phyloP scores from a whole-genome alignment of 2,113 vertebrate genomes.

The Ia io region DNA sequence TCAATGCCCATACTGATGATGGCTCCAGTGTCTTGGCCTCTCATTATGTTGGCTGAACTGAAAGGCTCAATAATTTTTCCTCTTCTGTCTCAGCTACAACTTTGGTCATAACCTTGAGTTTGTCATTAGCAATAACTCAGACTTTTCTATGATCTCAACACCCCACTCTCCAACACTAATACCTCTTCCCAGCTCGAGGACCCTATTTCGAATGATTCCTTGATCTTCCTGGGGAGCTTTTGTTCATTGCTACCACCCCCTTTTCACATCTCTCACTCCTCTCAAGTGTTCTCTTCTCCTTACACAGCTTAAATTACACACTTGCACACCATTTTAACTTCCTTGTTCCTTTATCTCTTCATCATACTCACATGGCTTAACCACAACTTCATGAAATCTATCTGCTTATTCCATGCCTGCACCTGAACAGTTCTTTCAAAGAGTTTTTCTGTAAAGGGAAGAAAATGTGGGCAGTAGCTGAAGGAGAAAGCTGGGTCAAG shows the following conservation, averaged over 20 bases:
- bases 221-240: background rate
- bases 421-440: background rate
- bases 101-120: background rate
- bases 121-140: conserved; percentile 7
- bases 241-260: background rate
- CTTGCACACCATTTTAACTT: background rate
- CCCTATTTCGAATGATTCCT: background rate
- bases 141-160: background rate
- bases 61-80: background rate
- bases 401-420: background rate
- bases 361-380: background rate
- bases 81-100: background rate
- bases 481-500: background rate
- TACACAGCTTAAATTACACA: background rate
- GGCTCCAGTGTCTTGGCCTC: background rate
- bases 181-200: background rate
- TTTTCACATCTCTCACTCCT: background rate
- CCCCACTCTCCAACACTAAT: background rate
- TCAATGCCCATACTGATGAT: background rate
- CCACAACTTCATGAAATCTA: background rate
- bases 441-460: background rate
- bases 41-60: background rate
- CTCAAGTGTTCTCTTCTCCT: background rate
- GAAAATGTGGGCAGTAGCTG: background rate
- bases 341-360: background rate